Conservation (phyloP, 2,888 invertebrate species). For the Cephus nigrinus region DNA sequence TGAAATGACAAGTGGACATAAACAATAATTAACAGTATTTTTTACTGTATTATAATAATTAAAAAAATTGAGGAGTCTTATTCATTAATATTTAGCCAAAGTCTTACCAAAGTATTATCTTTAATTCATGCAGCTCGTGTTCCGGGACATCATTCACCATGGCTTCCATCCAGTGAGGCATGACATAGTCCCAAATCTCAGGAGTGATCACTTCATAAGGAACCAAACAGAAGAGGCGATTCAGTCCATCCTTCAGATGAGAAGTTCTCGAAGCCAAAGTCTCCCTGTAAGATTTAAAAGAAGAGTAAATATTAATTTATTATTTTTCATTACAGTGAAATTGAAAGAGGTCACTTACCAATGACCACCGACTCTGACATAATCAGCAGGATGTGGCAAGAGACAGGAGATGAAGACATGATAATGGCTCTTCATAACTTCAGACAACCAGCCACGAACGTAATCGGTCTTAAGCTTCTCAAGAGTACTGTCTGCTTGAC, state of each 20-base stretch:
- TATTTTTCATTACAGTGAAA: not conserved
- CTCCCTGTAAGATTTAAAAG: slow-evolving; percentile 71
- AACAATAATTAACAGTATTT: not conserved
- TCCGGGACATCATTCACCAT: slow-evolving; percentile 93
- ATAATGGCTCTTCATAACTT: slow-evolving; percentile 85
- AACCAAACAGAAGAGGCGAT: slow-evolving; percentile 93
- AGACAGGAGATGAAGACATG: slow-evolving; percentile 93
- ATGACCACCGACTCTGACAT: slow-evolving; percentile 94
- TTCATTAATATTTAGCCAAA: not conserved
- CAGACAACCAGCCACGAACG: slow-evolving; percentile 91
- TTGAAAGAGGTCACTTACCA: slow-evolving; percentile 71
- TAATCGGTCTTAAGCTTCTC: slow-evolving; percentile 93
- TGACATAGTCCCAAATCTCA: slow-evolving; percentile 97
- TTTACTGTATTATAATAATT: not conserved
- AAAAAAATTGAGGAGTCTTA: not conserved
- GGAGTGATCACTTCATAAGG: slow-evolving; percentile 97
- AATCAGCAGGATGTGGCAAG: slow-evolving; percentile 95
- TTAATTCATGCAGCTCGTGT: slow-evolving; percentile 85
- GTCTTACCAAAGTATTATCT: slow-evolving; percentile 78
- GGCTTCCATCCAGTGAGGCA: slow-evolving; percentile 99
- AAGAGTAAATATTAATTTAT: not conserved
- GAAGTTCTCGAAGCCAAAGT: slow-evolving; percentile 87
- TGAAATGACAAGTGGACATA: slow-evolving; percentile 54
- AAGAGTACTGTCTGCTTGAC: slow-evolving; percentile 85
- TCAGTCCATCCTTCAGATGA: slow-evolving; percentile 94